Evolutionary conservation across 2,113 vertebrate genomes (phyloP).

Genomic region (Okapia johnstoni): DNA sequence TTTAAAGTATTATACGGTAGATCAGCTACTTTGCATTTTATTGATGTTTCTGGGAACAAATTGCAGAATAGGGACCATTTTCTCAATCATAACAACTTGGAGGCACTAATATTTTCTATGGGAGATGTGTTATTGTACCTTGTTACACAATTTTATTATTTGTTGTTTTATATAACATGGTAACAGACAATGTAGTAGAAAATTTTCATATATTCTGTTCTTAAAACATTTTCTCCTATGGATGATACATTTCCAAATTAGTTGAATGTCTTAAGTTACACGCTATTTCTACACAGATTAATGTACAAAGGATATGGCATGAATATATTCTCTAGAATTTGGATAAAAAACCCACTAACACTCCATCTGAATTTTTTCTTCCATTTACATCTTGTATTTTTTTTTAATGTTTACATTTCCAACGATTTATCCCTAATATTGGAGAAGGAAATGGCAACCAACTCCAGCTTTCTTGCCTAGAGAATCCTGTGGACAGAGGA

Average conservation of each 20-base stretch:
- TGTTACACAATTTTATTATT: background rate
- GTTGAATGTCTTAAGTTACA: background rate
- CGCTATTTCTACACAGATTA: background rate
- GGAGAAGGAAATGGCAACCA: background rate
- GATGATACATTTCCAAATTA: background rate
- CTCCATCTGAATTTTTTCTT: background rate
- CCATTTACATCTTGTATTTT: background rate
- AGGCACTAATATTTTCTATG: background rate
- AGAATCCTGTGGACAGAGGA: background rate
- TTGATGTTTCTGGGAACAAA: background rate
- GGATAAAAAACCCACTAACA: background rate
- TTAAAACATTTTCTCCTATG: background rate
- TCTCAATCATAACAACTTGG: background rate
- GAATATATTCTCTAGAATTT: background rate
- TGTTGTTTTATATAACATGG: background rate
- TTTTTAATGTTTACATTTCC: background rate
- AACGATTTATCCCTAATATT: background rate
- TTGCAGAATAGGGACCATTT: background rate
- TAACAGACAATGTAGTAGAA: background rate
- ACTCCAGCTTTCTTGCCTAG: background rate
- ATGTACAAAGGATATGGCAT: background rate
- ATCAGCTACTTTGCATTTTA: background rate
- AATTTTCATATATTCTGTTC: background rate
- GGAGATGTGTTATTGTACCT: background rate
- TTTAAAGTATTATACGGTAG: background rate